Base-by-base conservation (phyloP, 1,140 invertebrate species). In the Brachionus angularis region DNA sequence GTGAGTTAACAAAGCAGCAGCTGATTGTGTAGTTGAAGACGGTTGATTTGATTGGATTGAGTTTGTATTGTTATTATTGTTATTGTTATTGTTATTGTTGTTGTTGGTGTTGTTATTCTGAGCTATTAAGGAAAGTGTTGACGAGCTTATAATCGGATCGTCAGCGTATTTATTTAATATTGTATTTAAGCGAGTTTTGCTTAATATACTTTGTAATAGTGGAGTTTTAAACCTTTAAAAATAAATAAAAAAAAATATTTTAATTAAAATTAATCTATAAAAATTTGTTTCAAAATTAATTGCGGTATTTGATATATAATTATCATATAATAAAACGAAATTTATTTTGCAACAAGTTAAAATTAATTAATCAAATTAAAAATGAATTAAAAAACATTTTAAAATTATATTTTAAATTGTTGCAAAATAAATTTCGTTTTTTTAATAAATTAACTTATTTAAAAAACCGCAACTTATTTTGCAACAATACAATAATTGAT, bases 121-220 rank as follows among this genome's bases (percentile, higher is more conserved):
- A 46, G 62, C 42, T 3, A 67, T 67, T 18, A 67, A 23, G 33
- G 62, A 67, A n/a, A 67, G 36, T 14, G 62, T 67, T 18, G 62
- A 67, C 62, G 62, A 67, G 42, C 47, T 67, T 7, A 67, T n/a
- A n/a, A 67, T 23, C n/a, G 39, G 62, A 67, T 67, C 62, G 36
- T 67, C 62, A 5, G 62, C 62, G 29, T 67, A 67, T 31, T 67
- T 67, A 18, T 46, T 67, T 27, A 67, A 47, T 23, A 67, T 67
- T 1, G 62, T 47, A 49, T 67, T 67, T 21, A 67, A n/a, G 7
- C 62, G 39, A 47, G 62, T 67, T 23, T 67, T 67, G 62, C 62
- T 67, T 25, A 67, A 27, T 34, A 67, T 67, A 25, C 62, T 67
- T 36, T 67, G 62, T 16, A 67, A 36, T 23, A 67, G 29, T 67